A percentile compares a stretch with the other conserved stretches of the same genome.
Evolutionary conservation across 2,888 invertebrate genomes (phyloP).

Genomic region (Troilus luridus): DNA sequence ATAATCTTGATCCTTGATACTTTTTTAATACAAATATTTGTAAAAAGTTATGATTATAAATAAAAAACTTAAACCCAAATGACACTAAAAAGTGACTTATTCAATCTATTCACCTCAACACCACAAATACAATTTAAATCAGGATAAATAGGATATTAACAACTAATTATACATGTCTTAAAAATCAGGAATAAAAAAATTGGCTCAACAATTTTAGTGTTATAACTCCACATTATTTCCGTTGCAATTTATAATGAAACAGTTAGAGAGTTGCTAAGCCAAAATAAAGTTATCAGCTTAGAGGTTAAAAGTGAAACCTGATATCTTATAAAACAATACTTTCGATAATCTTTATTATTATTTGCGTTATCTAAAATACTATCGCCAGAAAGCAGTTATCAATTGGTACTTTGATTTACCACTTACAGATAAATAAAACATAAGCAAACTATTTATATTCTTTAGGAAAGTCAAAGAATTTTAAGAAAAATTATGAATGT

Average conservation of each 20-base stretch:
- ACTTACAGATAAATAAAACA: background rate
- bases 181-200: background rate
- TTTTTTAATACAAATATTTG: too few relatives aligned
- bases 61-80: too few relatives aligned
- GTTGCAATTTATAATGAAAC: background rate
- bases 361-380: background rate
- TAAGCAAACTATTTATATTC: background rate
- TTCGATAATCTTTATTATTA: background rate
- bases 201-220: background rate
- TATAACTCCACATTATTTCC: background rate
- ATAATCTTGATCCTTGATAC: too few relatives aligned
- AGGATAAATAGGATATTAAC: too few relatives aligned
- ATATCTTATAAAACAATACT: background rate
- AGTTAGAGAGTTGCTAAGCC: background rate
- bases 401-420: background rate
- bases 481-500: too few relatives aligned
- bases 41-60: too few relatives aligned
- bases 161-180: too few relatives aligned
- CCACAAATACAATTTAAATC: too few relatives aligned
- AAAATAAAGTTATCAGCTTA: conserved; percentile 6
- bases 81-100: too few relatives aligned
- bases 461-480: too few relatives aligned
- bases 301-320: background rate
- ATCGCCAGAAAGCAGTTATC: background rate
- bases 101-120: too few relatives aligned